Percentiles rank a stretch among this genome's conserved stretches.
Conservation (phyloP, 2,113 vertebrate genomes). For the Aramus guarauna region DNA sequence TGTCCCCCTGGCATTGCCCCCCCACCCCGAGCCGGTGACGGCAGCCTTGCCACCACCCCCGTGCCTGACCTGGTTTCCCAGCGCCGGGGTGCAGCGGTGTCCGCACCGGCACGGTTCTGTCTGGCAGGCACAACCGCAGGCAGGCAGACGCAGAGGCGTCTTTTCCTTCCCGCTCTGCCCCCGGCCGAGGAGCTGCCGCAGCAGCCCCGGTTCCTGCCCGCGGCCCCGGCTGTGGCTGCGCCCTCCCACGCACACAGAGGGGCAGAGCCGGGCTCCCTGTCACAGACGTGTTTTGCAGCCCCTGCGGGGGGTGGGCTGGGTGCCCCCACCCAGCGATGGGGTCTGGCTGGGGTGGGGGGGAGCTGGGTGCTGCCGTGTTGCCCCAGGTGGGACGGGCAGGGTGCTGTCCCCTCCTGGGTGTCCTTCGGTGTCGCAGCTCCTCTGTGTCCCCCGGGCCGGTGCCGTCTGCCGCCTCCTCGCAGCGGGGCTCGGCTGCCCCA, state of each 20-base stretch:
- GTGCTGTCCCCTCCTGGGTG: not conserved
- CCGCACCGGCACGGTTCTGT: fast-evolving
- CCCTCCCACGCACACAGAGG: not conserved
- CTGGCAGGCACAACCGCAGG: fast-evolving
- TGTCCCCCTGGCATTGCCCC: not conserved
- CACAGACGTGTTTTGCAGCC: not conserved
- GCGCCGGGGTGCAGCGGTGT: fast-evolving
- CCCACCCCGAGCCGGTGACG: fast-evolving
- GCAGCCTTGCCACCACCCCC: not conserved
- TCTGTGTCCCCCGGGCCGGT: fast-evolving
- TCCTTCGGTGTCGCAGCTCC: not conserved
- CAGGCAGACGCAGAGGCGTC: not conserved
- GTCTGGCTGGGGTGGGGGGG: no score
- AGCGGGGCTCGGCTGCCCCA: fast-evolving
- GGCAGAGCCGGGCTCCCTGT: not conserved
- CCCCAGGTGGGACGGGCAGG: not conserved
- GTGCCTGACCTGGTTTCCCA: not conserved
- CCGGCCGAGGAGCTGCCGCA: fast-evolving
- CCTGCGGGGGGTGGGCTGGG: fast-evolving
- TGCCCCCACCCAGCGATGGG: not conserved
- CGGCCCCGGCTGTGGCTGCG: fast-evolving
- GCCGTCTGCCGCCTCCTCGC: fast-evolving
- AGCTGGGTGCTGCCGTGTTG: fast-evolving
- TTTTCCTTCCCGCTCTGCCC: not conserved
- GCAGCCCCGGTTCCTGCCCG: not conserved